Evolutionary conservation across 2,113 vertebrate species (phyloP), one percentile per base, ranked within the genome.

Genomic region (Dipodomys merriami): DNA sequence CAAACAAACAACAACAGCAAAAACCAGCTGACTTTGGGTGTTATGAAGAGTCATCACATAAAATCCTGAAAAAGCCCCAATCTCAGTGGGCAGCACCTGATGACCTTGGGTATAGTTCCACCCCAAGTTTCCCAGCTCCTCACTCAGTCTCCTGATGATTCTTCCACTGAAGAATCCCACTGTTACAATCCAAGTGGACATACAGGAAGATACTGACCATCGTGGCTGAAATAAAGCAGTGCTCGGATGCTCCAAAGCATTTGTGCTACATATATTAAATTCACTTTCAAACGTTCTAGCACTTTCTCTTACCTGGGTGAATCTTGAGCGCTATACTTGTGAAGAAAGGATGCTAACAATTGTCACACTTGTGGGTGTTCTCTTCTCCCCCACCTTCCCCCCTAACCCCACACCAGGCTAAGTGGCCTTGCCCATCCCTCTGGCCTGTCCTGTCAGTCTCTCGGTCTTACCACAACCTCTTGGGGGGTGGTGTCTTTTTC

Each of bases 251-350:
- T 6, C 90, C 49, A 33, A 77, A 73, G 80, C 29, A 15, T 69
- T 85, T 19, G 62, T 76, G 44, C 82, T n/a, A 74, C 25, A 71
- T 74, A 57, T 86, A 29, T 82, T 91, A 86, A 86, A 83, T 49
- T 92, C 8, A 57, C 33, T 49, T 76, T 82, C 22, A 93, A 60
- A 65, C 44, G 35, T 80, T 30, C 19, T 13, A 44, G 64, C 4
- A 49, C 33, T 44, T 85, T 49, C 11, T 94, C 33, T 20, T 62
- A 30, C 46, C 69, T 12, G 10, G 72, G 22, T 69, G 73, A 91
- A 83, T 91, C 68, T 33, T 83, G 39, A 64, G 91, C 46, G 68
- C 79, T 2, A 29, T 5, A 27, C 39, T 30, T 68, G 22, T 35
- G 9, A 60, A 4, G 9, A 39, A 83, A 78, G 18, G 62, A 73